These are phyloP conservation scores for Hyperoplus lanceolatus DNA, from an alignment of 2,797 vertebrate genomes.

Conservation along the genomic window DNA sequence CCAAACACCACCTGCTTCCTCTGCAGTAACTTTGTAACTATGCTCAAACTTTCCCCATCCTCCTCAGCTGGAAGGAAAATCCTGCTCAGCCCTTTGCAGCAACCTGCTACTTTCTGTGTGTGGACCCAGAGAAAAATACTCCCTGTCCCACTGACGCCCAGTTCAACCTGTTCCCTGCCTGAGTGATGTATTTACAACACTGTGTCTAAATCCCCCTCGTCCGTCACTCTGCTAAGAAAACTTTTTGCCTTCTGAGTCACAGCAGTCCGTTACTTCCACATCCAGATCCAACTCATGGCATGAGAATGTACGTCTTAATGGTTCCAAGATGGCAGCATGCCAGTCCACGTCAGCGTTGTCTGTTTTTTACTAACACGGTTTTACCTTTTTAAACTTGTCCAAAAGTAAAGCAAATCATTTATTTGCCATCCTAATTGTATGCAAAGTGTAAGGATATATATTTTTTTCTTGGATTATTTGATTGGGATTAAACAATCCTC, in stretches of 20 bases:
- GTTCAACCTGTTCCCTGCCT: slow-evolving; percentile 45
- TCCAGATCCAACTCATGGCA: slow-evolving; percentile 41
- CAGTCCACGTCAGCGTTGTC: too few species aligned
- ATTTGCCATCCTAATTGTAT: too few species aligned
- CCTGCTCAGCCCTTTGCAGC: slow-evolving; percentile 58
- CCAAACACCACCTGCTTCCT: slow-evolving; percentile 1
- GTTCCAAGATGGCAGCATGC: too few species aligned
- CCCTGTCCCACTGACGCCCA: slow-evolving; percentile 63
- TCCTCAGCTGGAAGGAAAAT: slow-evolving; percentile 54
- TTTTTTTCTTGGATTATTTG: too few species aligned
- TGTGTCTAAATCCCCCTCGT: slow-evolving; percentile 37
- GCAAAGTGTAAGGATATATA: too few species aligned
- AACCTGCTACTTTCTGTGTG: slow-evolving; percentile 50
- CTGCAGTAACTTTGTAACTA: slow-evolving; percentile 16
- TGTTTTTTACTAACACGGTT: too few species aligned
- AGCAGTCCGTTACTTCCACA: slow-evolving; percentile 65
- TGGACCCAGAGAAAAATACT: slow-evolving; percentile 52
- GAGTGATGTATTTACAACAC: slow-evolving; percentile 48
- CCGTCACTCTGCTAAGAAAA: slow-evolving; percentile 59
- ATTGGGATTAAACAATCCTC: too few species aligned
- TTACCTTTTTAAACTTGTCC: too few species aligned
- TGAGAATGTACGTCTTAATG: too few species aligned
- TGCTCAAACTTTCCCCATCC: slow-evolving; percentile 37
- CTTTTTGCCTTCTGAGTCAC: slow-evolving; percentile 62
- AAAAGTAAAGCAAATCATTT: too few species aligned